Conservation (phyloP, 1,140 invertebrate species). For the Philopotamus ludificatus region DNA sequence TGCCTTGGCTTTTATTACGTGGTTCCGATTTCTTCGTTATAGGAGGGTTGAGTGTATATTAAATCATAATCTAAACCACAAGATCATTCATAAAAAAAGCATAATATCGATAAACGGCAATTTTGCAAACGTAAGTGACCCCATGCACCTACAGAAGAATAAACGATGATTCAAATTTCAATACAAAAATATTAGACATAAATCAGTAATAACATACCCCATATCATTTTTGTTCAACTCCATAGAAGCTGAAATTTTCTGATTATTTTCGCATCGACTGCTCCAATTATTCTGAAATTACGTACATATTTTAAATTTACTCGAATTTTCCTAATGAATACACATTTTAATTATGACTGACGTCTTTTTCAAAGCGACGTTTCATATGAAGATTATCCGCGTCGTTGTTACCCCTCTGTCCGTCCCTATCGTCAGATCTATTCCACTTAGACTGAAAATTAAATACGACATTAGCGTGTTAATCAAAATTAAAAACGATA, state of each 20-base stretch:
- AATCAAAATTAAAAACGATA: background rate
- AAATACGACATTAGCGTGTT: no score
- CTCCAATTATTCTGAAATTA: constrained; percentile 20
- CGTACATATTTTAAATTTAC: background rate
- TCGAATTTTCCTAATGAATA: background rate
- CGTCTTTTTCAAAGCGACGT: constrained; percentile 34
- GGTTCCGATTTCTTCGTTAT: no score
- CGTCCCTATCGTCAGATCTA: constrained; percentile 26
- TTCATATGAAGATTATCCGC: constrained; percentile 28
- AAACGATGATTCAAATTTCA: no score
- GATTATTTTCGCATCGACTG: constrained; percentile 15
- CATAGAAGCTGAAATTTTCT: constrained; percentile 7
- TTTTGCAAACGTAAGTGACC: no score
- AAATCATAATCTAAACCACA: no score
- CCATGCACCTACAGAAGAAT: no score
- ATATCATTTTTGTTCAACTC: constrained; percentile 15
- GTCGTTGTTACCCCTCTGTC: constrained; percentile 15
- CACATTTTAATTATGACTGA: constrained; percentile 14
- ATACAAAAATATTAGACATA: no score
- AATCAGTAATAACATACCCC: constrained; percentile 29
- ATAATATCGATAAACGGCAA: no score
- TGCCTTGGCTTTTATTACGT: no score
- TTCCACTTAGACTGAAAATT: constrained; percentile 22
- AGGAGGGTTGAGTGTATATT: no score
- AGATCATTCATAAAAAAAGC: no score